Percentiles rank a stretch among this genome's conserved stretches.
Conservation (phyloP, 2,888 invertebrate species). For the Volucella zonaria region DNA sequence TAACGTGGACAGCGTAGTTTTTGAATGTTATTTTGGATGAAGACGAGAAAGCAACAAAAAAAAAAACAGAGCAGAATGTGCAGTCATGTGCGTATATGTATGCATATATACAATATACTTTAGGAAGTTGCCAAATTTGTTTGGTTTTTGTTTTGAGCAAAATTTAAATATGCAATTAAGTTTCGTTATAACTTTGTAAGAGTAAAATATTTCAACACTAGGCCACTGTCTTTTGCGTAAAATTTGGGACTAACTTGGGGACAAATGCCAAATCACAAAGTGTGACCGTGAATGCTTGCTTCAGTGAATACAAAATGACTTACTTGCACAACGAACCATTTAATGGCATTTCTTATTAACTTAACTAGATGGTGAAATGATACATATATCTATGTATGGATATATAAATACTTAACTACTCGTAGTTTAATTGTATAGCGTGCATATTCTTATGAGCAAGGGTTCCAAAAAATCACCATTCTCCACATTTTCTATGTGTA, state of each 20-base stretch:
- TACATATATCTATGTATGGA: constrained; percentile 18
- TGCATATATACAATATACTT: not conserved
- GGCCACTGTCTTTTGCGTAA: constrained; percentile 29
- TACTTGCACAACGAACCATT: constrained; percentile 65
- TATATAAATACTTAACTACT: not conserved
- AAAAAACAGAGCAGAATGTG: constrained; percentile 40
- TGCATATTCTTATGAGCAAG: no score
- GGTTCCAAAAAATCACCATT: no score
- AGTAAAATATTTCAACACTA: constrained; percentile 35
- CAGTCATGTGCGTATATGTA: constrained; percentile 45
- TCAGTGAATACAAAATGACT: constrained; percentile 64
- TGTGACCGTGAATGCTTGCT: constrained; percentile 67
- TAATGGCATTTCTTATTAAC: constrained; percentile 39
- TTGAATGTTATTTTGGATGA: constrained; percentile 40
- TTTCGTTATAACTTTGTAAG: constrained; percentile 37
- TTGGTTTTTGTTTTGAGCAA: constrained; percentile 13
- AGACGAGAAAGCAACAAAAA: constrained; percentile 7
- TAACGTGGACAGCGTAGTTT: constrained; percentile 7
- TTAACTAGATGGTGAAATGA: constrained; percentile 34
- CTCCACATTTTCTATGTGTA: no score
- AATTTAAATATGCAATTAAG: constrained; percentile 49
- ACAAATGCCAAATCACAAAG: constrained; percentile 55
- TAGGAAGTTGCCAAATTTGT: constrained; percentile 41
- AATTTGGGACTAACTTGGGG: constrained; percentile 64
- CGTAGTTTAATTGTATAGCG: no score